These are phyloP conservation scores for Apogon hyalosoma DNA, from an alignment of 2,797 vertebrate genomes.

Conservation along the genomic window DNA sequence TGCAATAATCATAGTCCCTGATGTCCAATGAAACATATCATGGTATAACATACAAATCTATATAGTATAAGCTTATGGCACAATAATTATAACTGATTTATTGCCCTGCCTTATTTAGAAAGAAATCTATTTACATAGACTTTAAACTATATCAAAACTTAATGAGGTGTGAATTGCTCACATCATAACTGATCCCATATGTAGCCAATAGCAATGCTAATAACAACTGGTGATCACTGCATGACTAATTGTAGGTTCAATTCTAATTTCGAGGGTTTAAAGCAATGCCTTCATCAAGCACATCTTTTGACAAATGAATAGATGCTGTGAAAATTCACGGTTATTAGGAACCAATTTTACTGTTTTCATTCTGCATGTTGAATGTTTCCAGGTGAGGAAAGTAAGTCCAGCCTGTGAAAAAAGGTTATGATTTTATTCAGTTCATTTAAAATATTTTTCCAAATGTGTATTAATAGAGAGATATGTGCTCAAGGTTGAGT, in stretches of 20 bases:
- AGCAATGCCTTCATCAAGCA: neutral
- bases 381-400: neutral
- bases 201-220: neutral
- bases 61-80: too few species aligned
- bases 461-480: conserved; percentile 68
- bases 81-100: too few species aligned
- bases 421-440: conserved; percentile 19
- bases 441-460: conserved; percentile 37
- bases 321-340: conserved; percentile 13
- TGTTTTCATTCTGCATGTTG: neutral
- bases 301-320: conserved; percentile 11
- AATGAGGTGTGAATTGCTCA: neutral
- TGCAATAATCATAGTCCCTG: too few species aligned
- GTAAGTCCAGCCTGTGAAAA: conserved; percentile 9
- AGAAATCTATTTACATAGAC: too few species aligned
- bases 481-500: conserved; percentile 72
- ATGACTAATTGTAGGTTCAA: neutral
- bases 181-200: neutral
- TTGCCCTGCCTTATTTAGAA: too few species aligned
- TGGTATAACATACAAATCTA: too few species aligned
- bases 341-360: neutral
- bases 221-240: neutral
- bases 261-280: conserved; percentile 13
- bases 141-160: too few species aligned
- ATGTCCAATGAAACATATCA: too few species aligned